phyloP scores from a whole-genome alignment of 2,888 invertebrate species.

The Hirtodrosophila trivittata region DNA sequence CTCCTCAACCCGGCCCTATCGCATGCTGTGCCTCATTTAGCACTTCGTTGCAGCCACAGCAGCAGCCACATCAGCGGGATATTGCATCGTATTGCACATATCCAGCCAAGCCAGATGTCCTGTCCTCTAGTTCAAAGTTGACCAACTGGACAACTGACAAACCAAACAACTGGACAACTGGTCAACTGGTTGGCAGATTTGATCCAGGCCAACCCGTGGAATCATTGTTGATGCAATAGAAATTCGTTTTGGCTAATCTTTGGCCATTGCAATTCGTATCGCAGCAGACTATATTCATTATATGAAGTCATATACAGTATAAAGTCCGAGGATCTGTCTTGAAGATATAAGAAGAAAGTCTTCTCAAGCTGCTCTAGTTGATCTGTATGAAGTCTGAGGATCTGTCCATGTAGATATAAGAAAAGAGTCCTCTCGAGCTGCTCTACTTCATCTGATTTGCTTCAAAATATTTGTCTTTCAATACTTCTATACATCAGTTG shows the following conservation, averaged over 20 bases:
- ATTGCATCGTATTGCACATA: conserved; percentile 39
- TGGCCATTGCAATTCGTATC: too few relatives aligned
- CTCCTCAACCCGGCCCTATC: background rate
- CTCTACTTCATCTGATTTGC: too few relatives aligned
- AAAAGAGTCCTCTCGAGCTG: too few relatives aligned
- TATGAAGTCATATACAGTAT: too few relatives aligned
- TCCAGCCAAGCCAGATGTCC: conserved; percentile 25
- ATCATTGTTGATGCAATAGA: conserved; percentile 68
- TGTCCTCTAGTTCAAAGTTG: background rate
- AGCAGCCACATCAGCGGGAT: conserved; percentile 58
- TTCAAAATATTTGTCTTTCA: too few relatives aligned
- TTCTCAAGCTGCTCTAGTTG: too few relatives aligned
- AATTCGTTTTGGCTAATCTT: conserved; percentile 37
- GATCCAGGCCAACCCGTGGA: conserved; percentile 18
- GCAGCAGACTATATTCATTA: too few relatives aligned
- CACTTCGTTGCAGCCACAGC: conserved; percentile 61
- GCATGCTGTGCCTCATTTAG: conserved; percentile 77
- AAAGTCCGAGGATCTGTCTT: too few relatives aligned
- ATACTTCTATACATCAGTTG: too few relatives aligned
- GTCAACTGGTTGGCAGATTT: background rate
- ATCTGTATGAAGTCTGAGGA: too few relatives aligned
- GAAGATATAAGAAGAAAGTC: too few relatives aligned
- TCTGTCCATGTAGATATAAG: too few relatives aligned
- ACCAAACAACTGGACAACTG: conserved; percentile 12
- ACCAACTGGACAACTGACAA: conserved; percentile 29